Conservation (phyloP, 2,113 vertebrate species). For the Catharus minimus region DNA sequence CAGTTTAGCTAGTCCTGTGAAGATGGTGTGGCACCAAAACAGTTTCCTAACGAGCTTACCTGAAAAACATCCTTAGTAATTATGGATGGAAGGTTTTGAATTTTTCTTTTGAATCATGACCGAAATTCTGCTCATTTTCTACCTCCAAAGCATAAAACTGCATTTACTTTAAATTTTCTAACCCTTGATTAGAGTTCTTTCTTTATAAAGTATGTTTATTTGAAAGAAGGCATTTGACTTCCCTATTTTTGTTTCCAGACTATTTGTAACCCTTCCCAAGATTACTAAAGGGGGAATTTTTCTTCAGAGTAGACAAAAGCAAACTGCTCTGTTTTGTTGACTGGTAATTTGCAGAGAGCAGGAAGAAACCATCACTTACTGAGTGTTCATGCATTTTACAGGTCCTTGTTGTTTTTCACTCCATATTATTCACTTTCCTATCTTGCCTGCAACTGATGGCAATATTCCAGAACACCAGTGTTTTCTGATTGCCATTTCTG, state of each 20-base stretch:
- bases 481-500: neutral
- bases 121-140: neutral
- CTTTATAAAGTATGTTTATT: neutral
- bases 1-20: neutral
- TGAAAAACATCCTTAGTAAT: neutral
- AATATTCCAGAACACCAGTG: neutral
- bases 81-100: neutral
- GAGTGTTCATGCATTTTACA: neutral
- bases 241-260: neutral
- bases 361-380: neutral
- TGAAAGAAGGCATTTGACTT: neutral
- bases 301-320: neutral
- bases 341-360: neutral
- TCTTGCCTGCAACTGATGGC: neutral
- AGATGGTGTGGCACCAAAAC: neutral
- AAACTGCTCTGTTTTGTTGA: neutral
- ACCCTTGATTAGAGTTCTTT: neutral
- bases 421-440: neutral
- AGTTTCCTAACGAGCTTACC: neutral
- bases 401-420: neutral
- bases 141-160: neutral
- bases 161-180: neutral
- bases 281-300: neutral
- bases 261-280: neutral
- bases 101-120: neutral